phyloP scores from a whole-genome alignment of 2,888 invertebrate genomes.

The Cheilosia grossa region DNA sequence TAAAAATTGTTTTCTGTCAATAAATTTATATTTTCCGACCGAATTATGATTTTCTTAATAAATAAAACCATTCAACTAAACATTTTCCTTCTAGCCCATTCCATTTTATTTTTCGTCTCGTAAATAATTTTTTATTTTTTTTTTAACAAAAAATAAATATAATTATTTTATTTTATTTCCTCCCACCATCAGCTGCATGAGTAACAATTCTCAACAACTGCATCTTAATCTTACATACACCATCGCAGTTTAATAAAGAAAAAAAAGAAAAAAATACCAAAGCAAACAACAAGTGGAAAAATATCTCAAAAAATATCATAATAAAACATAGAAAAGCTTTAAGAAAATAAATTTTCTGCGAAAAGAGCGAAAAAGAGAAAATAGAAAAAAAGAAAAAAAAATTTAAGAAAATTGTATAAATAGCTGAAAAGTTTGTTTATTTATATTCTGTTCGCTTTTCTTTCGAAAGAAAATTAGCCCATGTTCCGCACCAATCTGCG shows the following conservation, averaged over 20 bases:
- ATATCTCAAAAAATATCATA: constrained; percentile 44
- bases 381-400: constrained; percentile 3
- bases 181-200: constrained; percentile 58
- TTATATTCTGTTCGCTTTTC: constrained; percentile 31
- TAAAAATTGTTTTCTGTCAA: constrained; percentile 6
- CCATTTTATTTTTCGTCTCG: neutral
- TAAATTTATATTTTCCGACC: neutral
- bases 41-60: neutral
- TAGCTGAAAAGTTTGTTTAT: constrained; percentile 71
- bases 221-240: constrained; percentile 11
- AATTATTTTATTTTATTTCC: neutral
- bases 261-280: constrained; percentile 5
- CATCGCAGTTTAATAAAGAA: constrained; percentile 3
- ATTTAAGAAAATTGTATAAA: constrained; percentile 51
- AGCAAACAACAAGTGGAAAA: constrained; percentile 46
- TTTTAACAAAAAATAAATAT: neutral
- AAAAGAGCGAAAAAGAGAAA: constrained; percentile 27
- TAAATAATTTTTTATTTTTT: neutral
- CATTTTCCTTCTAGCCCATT: neutral
- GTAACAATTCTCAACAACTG: constrained; percentile 41
- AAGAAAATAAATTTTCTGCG: constrained; percentile 39
- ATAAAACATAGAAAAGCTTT: constrained; percentile 39
- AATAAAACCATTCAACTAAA: neutral
- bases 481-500: constrained; percentile 11
- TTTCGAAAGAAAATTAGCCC: constrained; percentile 39